Evolutionary conservation across 1,140 invertebrate species (phyloP), one percentile per base, ranked within the genome.

Genomic region (Asbolus verrucosus): DNA sequence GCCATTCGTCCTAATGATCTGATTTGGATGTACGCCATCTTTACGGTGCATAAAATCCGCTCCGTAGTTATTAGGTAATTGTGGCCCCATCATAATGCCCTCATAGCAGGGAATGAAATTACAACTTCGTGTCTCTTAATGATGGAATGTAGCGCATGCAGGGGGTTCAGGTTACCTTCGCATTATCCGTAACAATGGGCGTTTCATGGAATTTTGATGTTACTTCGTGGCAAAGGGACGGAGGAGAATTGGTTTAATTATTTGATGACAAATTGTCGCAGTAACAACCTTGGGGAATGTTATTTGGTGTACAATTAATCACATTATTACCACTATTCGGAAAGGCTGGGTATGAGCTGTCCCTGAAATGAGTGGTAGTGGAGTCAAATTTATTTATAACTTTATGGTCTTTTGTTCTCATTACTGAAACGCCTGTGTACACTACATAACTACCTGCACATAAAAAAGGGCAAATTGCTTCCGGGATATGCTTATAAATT

Each of bases 401-500:
- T 30, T 30, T 30, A 30, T 5, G 4, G 4, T 8, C 27, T 8
- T 8, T 30, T 8, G 27, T 8, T 4, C 4, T 8, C 27, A 30
- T 30, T 30, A 30, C 4, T 4, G 11, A 11, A n/a, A 11, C 11
- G 21, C n/a, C 6, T 13, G 21, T 11, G 8, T 27, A 8, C 27
- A 54, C n/a, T n/a, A n/a, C n/a, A n/a, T n/a, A 54, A 30, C 27
- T 30, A 54, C 21, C 18, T 19, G 46, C 2, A 8, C 11, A 11
- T 36, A 27, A 24, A 27, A 24, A 27, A 54, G 46, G 8, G n/a
- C 8, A 3, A 24, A 14, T 54, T n/a, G n/a, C 21, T 54, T 54
- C 46, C 46, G 46, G 46, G 46, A 54, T 27, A 54, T 27, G n/a
- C 2, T 54, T 54, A 21, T 11, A 11, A 54, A 54, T 54, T 54